Evolutionary conservation across 2,888 invertebrate species (phyloP).

Genomic region (Tupiocoris notatus): DNA sequence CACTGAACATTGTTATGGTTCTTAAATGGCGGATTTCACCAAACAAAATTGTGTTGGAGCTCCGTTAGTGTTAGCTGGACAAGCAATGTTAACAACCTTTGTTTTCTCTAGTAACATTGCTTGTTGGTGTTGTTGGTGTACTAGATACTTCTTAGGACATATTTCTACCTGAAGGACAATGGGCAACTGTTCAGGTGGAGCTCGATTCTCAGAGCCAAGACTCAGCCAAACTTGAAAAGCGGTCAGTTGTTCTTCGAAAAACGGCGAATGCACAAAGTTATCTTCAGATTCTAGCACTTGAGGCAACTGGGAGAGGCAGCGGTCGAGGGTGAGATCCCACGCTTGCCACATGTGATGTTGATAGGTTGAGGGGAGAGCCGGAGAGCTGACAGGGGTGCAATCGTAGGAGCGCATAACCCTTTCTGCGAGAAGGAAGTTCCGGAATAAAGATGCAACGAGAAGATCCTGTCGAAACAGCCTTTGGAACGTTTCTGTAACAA

Average conservation of each 20-base stretch:
- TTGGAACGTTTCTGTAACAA: slow-evolving; percentile 79
- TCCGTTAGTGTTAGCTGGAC: too few relatives aligned
- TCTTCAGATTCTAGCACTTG: slow-evolving; percentile 63
- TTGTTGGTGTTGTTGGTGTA: too few relatives aligned
- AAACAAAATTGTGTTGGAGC: too few relatives aligned
- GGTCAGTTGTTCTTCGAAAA: slow-evolving; percentile 96
- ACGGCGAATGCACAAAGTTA: slow-evolving; percentile 67
- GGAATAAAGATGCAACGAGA: slow-evolving; percentile 94
- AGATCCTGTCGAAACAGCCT: slow-evolving; percentile 95
- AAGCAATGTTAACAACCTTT: too few relatives aligned
- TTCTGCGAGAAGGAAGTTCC: slow-evolving; percentile 95
- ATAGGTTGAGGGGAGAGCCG: slow-evolving; percentile 86
- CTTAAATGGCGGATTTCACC: too few relatives aligned
- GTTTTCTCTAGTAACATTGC: too few relatives aligned
- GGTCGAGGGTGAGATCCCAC: slow-evolving; percentile 96
- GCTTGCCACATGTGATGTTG: slow-evolving; percentile 80
- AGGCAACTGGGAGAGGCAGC: slow-evolving; percentile 88
- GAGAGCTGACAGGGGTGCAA: slow-evolving; percentile 93
- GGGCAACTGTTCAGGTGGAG: slow-evolving; percentile 92
- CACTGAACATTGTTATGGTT: too few relatives aligned
- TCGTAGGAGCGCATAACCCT: slow-evolving; percentile 94
- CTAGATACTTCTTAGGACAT: too few relatives aligned
- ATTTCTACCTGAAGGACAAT: slow-evolving; percentile 91
- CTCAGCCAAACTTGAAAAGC: slow-evolving; percentile 96
- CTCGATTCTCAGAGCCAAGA: slow-evolving; percentile 72